These are phyloP conservation scores for Actinostola sp. DNA, from an alignment of 92 coral and sea anemone species.

Conservation along the genomic window DNA sequence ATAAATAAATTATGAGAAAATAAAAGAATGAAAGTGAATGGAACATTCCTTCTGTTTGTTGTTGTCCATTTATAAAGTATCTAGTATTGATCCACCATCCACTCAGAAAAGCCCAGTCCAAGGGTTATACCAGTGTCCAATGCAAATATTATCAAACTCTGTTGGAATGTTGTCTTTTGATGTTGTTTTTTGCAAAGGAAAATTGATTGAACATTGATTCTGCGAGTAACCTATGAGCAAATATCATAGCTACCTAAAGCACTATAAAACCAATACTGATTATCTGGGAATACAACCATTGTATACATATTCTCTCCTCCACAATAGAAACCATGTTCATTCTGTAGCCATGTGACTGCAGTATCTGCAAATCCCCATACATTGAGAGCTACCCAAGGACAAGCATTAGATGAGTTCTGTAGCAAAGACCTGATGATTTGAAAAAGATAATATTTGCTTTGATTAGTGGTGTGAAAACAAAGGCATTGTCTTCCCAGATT, in stretches of 20 bases:
- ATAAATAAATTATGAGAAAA: too few species aligned
- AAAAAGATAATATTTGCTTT: background rate
- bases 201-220: too few species aligned
- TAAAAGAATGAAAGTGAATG: too few species aligned
- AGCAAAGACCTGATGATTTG: conserved; percentile 6
- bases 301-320: conserved; percentile 92
- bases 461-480: too few species aligned
- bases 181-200: too few species aligned
- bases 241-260: conserved; percentile 83
- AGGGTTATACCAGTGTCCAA: too few species aligned
- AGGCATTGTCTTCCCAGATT: background rate
- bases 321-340: conserved; percentile 76
- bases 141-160: too few species aligned
- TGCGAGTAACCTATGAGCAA: conserved; percentile 38
- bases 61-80: too few species aligned
- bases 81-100: too few species aligned
- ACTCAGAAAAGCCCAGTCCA: too few species aligned
- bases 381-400: conserved; percentile 83
- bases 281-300: conserved; percentile 81
- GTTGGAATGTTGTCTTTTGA: too few species aligned
- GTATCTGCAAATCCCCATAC: conserved; percentile 98
- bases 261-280: conserved; percentile 73
- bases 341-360: conserved; percentile 85
- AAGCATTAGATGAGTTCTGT: conserved; percentile 7
- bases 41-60: too few species aligned